Base-by-base conservation (phyloP, 2,113 vertebrate genomes). In the Lampris incognitus region DNA sequence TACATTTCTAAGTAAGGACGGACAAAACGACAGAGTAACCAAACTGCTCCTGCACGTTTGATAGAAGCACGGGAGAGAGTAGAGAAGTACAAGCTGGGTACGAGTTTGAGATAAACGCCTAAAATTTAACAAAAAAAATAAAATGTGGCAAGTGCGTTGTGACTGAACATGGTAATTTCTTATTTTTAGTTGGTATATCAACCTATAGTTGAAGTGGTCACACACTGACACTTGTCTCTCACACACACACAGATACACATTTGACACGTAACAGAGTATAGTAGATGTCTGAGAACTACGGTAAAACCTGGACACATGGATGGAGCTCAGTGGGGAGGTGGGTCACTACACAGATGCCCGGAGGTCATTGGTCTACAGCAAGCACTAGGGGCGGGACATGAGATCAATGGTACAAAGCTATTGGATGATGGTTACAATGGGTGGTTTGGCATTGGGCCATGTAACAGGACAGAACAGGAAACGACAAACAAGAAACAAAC, bases 401-500 rank as follows among this genome's bases (percentile, higher is more conserved):
- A 82, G 63, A 66, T 71, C 72, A 72, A 13, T 0, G 44, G 44
- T 59, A 68, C 37, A 39, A 5, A 36, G 49, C 55, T 58, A 52
- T 37, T 11, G 52, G 77, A 48, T 42, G 74, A 73, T 7, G 13
- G 58, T 44, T 36, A 54, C 51, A 37, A 72, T 6, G 57, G 51
- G 68, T 51, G 57, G 46, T 75, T 71, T 51, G 42, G 57, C 4
- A 7, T 70, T 42, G 40, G 73, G 61, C 42, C 54, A 66, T 60
- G 61, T 48, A 71, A 83, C 1, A 11, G 79, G 81, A 65, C 40
- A 2, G 24, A 54, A 73, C 55, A 64, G 69, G 72, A 63, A 79
- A 79, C 42, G 61, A 48, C 64, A 59, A 84, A 87, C 79, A 79
- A 82, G 24, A 24, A 24, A 24, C 24, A 82, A 86, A 85, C 81